phyloP scores from a whole-genome alignment of 2,888 invertebrate genomes.

The Oegoconia quadripuncta region DNA sequence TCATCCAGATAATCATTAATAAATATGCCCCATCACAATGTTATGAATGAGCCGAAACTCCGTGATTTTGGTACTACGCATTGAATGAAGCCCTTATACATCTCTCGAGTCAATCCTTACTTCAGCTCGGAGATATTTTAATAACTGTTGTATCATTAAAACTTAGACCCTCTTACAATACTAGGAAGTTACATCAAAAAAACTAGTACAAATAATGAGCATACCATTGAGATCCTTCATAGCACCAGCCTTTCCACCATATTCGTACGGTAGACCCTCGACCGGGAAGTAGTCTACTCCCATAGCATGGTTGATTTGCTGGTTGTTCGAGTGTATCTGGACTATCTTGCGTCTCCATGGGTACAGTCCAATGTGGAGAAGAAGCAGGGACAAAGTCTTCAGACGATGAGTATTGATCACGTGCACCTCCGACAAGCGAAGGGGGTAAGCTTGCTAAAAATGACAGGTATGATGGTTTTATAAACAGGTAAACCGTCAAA shows the following conservation, averaged over 20 bases:
- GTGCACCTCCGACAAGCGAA: constrained; percentile 89
- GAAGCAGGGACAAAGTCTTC: constrained; percentile 84
- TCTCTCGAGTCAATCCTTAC: no score
- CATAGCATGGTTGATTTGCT: constrained; percentile 52
- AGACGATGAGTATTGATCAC: constrained; percentile 86
- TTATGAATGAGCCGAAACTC: no score
- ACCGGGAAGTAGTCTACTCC: constrained; percentile 82
- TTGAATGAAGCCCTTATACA: no score
- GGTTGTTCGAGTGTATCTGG: constrained; percentile 49
- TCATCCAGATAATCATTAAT: no score
- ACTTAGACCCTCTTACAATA: no score
- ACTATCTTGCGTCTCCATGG: constrained; percentile 66
- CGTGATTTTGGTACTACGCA: no score
- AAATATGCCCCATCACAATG: no score
- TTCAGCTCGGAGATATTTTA: no score
- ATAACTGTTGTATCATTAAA: no score
- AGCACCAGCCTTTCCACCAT: constrained; percentile 88
- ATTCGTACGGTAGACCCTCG: constrained; percentile 88
- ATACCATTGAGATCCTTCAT: constrained; percentile 85
- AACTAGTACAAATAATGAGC: constrained; percentile 6
- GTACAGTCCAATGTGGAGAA: constrained; percentile 63
- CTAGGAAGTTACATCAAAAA: not conserved
- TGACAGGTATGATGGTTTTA: not conserved
- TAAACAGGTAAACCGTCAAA: no score
- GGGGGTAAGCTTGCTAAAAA: constrained; percentile 88